Conservation (phyloP, 2,113 vertebrate species). For the Lycocorax pyrrhopterus region DNA sequence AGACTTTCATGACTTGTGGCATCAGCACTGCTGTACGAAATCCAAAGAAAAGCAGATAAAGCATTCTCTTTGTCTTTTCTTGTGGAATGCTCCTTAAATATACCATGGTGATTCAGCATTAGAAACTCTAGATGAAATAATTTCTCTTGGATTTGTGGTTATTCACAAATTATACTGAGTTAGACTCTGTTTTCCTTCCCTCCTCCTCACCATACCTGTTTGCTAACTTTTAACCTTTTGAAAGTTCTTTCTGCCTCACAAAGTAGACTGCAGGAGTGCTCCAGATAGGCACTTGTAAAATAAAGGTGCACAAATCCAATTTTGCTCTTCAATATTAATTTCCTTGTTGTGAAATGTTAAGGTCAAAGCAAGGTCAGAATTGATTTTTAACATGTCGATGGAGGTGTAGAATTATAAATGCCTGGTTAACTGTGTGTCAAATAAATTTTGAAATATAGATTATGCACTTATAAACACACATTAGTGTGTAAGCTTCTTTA, state of each 20-base stretch:
- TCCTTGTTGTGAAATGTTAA: not conserved
- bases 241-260: not conserved
- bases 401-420: not conserved
- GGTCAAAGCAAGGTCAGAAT: not conserved
- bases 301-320: not conserved
- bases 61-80: not conserved
- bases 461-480: not conserved
- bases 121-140: not conserved
- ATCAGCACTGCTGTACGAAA: not conserved
- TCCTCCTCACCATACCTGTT: fast-evolving
- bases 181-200: not conserved
- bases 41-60: not conserved
- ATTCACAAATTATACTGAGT: not conserved
- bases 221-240: not conserved
- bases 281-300: not conserved
- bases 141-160: not conserved
- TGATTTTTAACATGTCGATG: not conserved
- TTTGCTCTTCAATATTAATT: not conserved
- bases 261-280: not conserved
- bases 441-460: not conserved
- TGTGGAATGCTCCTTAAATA: not conserved
- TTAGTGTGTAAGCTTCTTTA: not conserved
- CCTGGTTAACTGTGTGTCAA: not conserved
- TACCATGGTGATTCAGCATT: not conserved
- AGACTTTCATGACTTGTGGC: not conserved